phyloP scores from a whole-genome alignment of 2,888 invertebrate species.

The Aethes cnicana region DNA sequence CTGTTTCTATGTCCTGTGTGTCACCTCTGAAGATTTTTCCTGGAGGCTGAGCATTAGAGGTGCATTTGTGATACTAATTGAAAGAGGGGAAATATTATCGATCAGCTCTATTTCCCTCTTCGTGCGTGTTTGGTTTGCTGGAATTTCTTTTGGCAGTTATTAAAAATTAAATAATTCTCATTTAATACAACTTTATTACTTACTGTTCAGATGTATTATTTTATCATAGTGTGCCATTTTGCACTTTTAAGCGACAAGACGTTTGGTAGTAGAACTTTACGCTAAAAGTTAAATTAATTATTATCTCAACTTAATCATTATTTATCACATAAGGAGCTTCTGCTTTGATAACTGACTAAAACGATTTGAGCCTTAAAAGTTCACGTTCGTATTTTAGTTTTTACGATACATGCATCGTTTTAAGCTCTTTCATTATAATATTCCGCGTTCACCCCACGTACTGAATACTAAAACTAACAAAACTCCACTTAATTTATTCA shows the following conservation, averaged over 20 bases:
- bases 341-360: too few relatives aligned
- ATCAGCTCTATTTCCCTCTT: conserved; percentile 46
- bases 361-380: too few relatives aligned
- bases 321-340: too few relatives aligned
- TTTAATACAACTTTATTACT: too few relatives aligned
- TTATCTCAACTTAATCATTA: too few relatives aligned
- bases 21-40: conserved; percentile 49
- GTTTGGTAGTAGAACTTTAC: too few relatives aligned
- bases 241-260: too few relatives aligned
- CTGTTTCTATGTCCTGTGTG: conserved; percentile 9
- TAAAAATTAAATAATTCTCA: conserved; percentile 1
- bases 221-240: too few relatives aligned
- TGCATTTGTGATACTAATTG: conserved; percentile 75
- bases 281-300: too few relatives aligned
- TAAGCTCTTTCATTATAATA: conserved; percentile 12
- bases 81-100: conserved; percentile 66
- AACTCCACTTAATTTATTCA: conserved; percentile 55
- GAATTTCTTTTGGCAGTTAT: not conserved
- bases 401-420: conserved; percentile 15
- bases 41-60: conserved; percentile 64
- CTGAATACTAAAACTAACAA: conserved; percentile 37
- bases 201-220: too few relatives aligned
- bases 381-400: not conserved
- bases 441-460: conserved; percentile 6
- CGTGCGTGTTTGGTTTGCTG: conserved; percentile 9